Evolutionary conservation across 92 coral and sea anemone species (phyloP).

Genomic region (Meandrina meandrites): DNA sequence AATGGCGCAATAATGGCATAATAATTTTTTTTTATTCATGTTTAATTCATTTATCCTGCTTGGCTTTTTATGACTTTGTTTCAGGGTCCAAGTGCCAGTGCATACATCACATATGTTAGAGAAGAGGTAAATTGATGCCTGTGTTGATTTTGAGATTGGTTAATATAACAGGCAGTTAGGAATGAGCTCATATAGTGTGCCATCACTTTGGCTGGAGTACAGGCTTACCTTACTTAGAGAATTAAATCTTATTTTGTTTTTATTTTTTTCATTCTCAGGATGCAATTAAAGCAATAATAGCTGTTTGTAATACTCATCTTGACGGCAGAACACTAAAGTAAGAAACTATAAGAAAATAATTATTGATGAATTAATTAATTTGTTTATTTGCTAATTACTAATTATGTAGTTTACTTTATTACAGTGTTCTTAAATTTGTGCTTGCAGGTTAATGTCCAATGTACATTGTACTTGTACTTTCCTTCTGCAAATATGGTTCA

Average conservation of each 20-base stretch:
- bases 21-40: background rate
- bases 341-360: too few relatives aligned
- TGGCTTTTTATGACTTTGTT: background rate
- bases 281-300: constrained; percentile 93
- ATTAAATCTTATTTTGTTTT: too few relatives aligned
- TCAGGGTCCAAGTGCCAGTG: constrained; percentile 99
- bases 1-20: too few relatives aligned
- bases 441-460: background rate
- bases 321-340: constrained; percentile 98
- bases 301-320: constrained; percentile 90
- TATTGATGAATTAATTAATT: background rate
- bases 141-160: background rate
- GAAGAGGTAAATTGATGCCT: constrained; percentile 71
- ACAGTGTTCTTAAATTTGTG: background rate
- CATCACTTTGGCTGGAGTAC: too few relatives aligned
- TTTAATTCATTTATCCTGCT: background rate
- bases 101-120: constrained; percentile 89
- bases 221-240: too few relatives aligned
- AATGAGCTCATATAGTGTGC: too few relatives aligned
- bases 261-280: constrained; percentile 56
- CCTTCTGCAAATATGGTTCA: too few relatives aligned
- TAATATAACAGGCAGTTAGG: too few relatives aligned
- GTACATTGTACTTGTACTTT: background rate
- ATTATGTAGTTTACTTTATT: too few relatives aligned
- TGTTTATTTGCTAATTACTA: background rate